Percentiles rank a stretch among this genome's conserved stretches.
Conservation (phyloP, 2,113 vertebrate species). For the Acanthisitta chloris region DNA sequence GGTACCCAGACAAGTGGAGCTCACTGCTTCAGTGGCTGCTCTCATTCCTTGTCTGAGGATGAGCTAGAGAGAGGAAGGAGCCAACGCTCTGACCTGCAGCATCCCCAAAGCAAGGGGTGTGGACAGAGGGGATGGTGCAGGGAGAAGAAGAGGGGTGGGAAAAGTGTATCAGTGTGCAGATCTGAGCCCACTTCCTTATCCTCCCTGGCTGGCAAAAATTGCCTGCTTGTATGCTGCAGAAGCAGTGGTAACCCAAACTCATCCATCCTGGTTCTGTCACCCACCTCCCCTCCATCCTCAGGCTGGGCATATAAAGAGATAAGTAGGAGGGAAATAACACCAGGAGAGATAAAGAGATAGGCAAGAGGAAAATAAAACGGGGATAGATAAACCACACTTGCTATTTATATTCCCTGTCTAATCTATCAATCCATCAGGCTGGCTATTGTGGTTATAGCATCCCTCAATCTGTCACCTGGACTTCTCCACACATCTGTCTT, state of each 20-base stretch:
- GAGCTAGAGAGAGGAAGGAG: not conserved
- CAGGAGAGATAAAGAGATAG: conserved; percentile 63
- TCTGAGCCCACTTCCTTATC: not conserved
- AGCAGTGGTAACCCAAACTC: not conserved
- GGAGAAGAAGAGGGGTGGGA: not conserved
- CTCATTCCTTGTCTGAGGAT: not conserved
- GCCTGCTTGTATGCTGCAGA: not conserved
- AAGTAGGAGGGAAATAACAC: conserved; percentile 45
- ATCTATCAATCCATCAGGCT: conserved; percentile 63
- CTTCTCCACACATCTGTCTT: conserved; percentile 57
- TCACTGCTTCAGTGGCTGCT: not conserved
- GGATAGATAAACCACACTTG: conserved; percentile 58
- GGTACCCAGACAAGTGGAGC: not conserved
- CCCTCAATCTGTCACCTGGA: conserved; percentile 60
- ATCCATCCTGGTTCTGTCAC: conserved; percentile 35
- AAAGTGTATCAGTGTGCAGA: not conserved
- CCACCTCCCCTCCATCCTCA: not conserved
- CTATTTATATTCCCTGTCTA: conserved; percentile 67
- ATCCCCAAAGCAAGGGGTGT: accelerated
- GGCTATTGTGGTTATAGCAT: conserved; percentile 20
- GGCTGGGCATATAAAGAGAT: conserved; percentile 56
- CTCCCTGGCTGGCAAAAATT: not conserved
- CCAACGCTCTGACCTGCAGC: accelerated
- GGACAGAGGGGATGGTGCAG: not conserved
- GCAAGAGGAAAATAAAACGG: conserved; percentile 32